Conservation (phyloP, 1,140 invertebrate genomes). For the Drosophila elegans region DNA sequence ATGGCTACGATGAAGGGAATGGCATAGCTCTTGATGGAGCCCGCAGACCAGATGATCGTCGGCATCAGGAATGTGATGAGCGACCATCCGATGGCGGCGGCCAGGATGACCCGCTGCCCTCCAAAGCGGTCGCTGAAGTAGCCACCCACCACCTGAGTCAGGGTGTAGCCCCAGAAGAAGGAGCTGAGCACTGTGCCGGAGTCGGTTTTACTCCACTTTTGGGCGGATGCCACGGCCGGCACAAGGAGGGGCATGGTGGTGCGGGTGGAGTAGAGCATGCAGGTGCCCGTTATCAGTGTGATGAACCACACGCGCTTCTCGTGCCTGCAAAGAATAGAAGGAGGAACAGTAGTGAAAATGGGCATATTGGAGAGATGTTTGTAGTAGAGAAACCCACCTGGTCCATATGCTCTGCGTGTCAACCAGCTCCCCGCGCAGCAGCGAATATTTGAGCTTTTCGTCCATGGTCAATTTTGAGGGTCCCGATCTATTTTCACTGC, state of each 20-base stretch:
- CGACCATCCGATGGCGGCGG: constrained; percentile 89
- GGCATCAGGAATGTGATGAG: constrained; percentile 89
- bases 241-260: constrained; percentile 89
- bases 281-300: constrained; percentile 88
- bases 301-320: constrained; percentile 88
- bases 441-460: constrained; percentile 83
- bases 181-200: constrained; percentile 90
- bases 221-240: constrained; percentile 88
- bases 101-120: constrained; percentile 88
- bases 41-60: constrained; percentile 87
- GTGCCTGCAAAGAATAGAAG: constrained; percentile 73
- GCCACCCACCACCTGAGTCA: constrained; percentile 90
- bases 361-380: background rate
- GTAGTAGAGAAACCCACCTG: constrained; percentile 41
- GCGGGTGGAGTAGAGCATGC: constrained; percentile 89
- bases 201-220: constrained; percentile 90
- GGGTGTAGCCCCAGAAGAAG: constrained; percentile 92
- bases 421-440: constrained; percentile 77
- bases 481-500: constrained; percentile 13
- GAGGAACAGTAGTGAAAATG: background rate
- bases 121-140: constrained; percentile 89
- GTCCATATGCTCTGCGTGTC: constrained; percentile 83
- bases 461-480: constrained; percentile 63
- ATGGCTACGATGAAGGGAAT: constrained; percentile 87
- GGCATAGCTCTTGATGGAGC: constrained; percentile 85